phyloP scores from a whole-genome alignment of 2,888 invertebrate genomes.

The Anthophora plumipes region DNA sequence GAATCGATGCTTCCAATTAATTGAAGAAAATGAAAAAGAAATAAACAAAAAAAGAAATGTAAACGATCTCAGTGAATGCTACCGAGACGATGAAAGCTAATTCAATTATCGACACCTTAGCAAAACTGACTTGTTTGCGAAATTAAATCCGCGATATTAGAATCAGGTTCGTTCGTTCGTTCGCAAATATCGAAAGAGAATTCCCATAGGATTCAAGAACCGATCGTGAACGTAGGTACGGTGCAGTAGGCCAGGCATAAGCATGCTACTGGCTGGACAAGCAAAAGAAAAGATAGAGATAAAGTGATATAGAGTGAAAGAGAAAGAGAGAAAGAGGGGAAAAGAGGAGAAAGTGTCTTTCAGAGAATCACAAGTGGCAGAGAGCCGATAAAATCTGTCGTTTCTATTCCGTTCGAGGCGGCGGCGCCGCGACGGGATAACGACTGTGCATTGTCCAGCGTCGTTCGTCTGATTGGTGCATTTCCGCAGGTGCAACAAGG shows the following conservation, averaged over 20 bases:
- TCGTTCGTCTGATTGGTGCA: slow-evolving; percentile 57
- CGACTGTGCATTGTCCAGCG: slow-evolving; percentile 62
- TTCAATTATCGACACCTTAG: slow-evolving; percentile 35
- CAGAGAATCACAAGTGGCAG: slow-evolving; percentile 56
- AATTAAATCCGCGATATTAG: slow-evolving; percentile 39
- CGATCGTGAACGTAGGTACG: slow-evolving; percentile 11
- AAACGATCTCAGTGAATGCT: not conserved
- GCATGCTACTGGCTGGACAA: not conserved
- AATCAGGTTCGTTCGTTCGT: slow-evolving; percentile 26
- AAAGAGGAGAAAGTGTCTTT: slow-evolving; percentile 36
- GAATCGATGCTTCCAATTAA: slow-evolving; percentile 21
- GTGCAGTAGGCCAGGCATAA: not conserved
- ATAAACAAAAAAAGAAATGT: too few species aligned
- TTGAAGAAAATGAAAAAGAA: not conserved
- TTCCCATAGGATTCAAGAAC: slow-evolving; percentile 24
- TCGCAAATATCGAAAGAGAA: slow-evolving; percentile 27
- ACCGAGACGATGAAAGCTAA: slow-evolving; percentile 33
- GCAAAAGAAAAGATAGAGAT: not conserved
- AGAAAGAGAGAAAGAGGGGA: not conserved
- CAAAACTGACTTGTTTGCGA: not conserved
- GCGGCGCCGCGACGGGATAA: slow-evolving; percentile 61
- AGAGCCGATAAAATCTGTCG: slow-evolving; percentile 65
- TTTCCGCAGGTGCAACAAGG: slow-evolving; percentile 66
- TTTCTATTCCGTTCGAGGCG: slow-evolving; percentile 58
- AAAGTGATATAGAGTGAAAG: not conserved